phyloP scores from a whole-genome alignment of 37 sponge, comb jelly and placozoan genomes.

The Oopsacas minuta region DNA sequence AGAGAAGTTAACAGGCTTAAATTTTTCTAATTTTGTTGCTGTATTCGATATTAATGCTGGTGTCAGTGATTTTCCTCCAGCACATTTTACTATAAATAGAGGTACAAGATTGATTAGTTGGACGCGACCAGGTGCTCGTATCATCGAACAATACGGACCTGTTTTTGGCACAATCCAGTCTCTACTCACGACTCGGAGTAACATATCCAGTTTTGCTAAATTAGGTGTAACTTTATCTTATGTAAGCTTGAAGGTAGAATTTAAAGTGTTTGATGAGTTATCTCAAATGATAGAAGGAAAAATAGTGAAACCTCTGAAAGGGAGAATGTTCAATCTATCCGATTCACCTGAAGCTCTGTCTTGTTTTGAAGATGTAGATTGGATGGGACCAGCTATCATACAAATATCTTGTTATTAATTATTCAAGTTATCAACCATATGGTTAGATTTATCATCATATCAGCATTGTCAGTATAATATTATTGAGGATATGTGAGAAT shows the following conservation, averaged over 20 bases:
- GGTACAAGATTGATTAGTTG: not conserved
- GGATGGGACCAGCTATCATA: conserved; percentile 6
- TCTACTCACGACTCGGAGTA: not conserved
- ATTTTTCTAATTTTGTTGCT: not conserved
- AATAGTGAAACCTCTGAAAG: not conserved
- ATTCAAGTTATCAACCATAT: too few species aligned
- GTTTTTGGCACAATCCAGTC: not conserved
- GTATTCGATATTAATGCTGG: not conserved
- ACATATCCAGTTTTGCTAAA: not conserved
- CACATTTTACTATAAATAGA: not conserved
- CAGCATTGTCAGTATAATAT: too few species aligned
- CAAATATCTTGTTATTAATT: too few species aligned
- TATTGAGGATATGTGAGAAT: too few species aligned
- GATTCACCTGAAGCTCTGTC: not conserved
- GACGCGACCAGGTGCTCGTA: not conserved
- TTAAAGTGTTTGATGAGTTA: not conserved
- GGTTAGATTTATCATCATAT: too few species aligned
- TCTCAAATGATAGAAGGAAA: not conserved
- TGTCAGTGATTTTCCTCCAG: not conserved
- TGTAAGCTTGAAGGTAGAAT: not conserved
- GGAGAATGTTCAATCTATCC: not conserved
- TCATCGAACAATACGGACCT: conserved; percentile 11
- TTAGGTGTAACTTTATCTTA: not conserved
- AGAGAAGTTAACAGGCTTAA: not conserved
- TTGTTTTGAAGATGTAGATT: not conserved